A percentile compares a stretch with the other conserved stretches of the same genome.
Evolutionary conservation across 1,140 invertebrate genomes (phyloP).

Genomic region (Galendromus occidentalis): DNA sequence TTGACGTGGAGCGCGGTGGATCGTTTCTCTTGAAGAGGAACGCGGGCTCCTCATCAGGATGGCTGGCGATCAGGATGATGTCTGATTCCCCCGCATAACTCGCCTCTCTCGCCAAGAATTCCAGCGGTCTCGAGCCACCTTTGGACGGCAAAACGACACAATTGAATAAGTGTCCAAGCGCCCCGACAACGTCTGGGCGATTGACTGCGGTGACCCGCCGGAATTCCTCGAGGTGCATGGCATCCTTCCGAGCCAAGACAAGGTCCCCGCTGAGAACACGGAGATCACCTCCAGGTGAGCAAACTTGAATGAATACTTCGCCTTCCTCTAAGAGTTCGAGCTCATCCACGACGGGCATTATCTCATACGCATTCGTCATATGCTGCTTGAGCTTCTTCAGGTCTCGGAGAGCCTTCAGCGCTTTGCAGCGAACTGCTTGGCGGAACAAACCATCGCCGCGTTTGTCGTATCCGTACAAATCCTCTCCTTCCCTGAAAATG

Average conservation of each 20-base stretch:
- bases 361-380: background rate
- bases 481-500: background rate
- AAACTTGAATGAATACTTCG: background rate
- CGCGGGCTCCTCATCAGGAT: too few species aligned
- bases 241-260: background rate
- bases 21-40: too few species aligned
- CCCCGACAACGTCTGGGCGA: background rate
- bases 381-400: background rate
- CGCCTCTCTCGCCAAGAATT: background rate
- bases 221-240: background rate
- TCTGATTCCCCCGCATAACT: background rate
- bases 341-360: constrained; percentile 7
- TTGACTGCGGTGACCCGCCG: background rate
- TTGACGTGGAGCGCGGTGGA: too few species aligned
- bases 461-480: background rate
- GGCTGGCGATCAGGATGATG: background rate
- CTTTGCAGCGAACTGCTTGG: background rate
- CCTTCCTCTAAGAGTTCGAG: background rate
- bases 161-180: background rate
- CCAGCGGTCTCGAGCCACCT: background rate
- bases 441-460: background rate
- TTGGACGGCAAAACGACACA: background rate
- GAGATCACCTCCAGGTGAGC: background rate
- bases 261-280: background rate
- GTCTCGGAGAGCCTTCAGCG: background rate